Base-by-base conservation (phyloP, 2,888 invertebrate genomes). In the Polydrusus cervinus region DNA sequence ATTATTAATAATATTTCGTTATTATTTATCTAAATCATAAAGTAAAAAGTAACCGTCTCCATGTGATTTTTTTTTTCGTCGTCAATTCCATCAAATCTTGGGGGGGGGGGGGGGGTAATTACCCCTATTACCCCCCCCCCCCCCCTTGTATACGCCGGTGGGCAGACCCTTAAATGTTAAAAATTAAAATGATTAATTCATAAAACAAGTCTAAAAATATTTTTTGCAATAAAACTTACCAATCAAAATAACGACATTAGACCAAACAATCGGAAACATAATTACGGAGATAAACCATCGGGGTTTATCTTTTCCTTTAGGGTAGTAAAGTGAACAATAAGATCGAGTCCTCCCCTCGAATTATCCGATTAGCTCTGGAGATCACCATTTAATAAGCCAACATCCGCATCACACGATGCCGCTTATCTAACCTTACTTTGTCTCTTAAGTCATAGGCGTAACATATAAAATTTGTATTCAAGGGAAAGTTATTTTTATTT, bases 321-420 rank as follows among this genome's bases (percentile, higher is more conserved):
- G 76, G 73, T 70, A 60, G 76, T 57, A 57, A 70, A 71, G 73
- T 61, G 74, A 76, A 78, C 75, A 78, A 75, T 79, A 77, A 78
- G 81, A 78, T 76, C 78, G 72, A 79, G 81, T 82, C 85, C 85
- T 83, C 86, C 86, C 86, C 83, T 82, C 82, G 82, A 86, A 86
- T 86, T 86, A 86, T 82, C 81, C 85, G 86, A 86, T 86, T 86
- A 86, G 86, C 80, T 82, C 79, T 82, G 84, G 84, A 83, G 86
- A 85, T 84, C 85, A 85, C 83, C 85, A 83, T 87, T 86, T 87
- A 87, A 87, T 87, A 87, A 86, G 85, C 76, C 83, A 83, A 85
- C 85, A 86, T 86, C 86, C 85, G 85, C 84, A 85, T 85, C 84
- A 85, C 84, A 83, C 84, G 84, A 84, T 83, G 83, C 83, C 84